Evolutionary conservation across 2,113 vertebrate species (phyloP).

Genomic region (Arenaria interpres): DNA sequence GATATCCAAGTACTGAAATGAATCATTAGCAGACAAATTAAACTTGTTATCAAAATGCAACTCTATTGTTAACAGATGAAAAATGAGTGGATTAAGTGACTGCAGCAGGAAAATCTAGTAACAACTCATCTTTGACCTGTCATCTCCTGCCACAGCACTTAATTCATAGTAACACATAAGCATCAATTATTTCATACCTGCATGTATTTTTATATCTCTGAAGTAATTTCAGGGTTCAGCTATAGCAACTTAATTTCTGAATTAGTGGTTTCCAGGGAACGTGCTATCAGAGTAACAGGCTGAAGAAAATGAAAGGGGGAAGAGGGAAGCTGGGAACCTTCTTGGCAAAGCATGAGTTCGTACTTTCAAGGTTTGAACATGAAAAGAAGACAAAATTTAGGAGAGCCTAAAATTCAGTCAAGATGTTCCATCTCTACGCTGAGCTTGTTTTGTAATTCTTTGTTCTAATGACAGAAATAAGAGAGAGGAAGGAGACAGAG

Average conservation of each 20-base stretch:
- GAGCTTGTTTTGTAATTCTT: not conserved
- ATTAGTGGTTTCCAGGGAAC: not conserved
- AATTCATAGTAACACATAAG: not conserved
- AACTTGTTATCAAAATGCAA: slow-evolving; percentile 27
- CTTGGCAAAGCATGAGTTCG: not conserved
- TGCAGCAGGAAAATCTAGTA: slow-evolving; percentile 19
- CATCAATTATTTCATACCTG: slow-evolving; percentile 14
- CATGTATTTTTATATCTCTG: not conserved
- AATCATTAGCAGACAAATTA: slow-evolving; percentile 59
- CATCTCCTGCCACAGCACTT: not conserved
- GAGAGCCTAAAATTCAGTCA: not conserved
- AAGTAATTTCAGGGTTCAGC: slow-evolving; percentile 34
- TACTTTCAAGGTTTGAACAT: not conserved
- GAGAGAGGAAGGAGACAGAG: not conserved
- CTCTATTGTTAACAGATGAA: slow-evolving; percentile 16
- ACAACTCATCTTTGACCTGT: slow-evolving; percentile 5
- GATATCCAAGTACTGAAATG: not conserved
- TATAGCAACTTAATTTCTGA: not conserved
- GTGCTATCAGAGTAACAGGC: not conserved
- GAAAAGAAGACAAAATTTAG: not conserved
- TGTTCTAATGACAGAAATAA: not conserved
- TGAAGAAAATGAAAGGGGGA: not conserved
- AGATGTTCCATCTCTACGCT: not conserved
- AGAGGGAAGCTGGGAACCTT: not conserved
- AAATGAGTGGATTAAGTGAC: not conserved